A percentile compares a stretch with the other conserved stretches of the same genome.
These are phyloP conservation scores for Auanema freiburgensis DNA, from an alignment of 2,888 invertebrate genomes.

Conservation along the genomic window DNA sequence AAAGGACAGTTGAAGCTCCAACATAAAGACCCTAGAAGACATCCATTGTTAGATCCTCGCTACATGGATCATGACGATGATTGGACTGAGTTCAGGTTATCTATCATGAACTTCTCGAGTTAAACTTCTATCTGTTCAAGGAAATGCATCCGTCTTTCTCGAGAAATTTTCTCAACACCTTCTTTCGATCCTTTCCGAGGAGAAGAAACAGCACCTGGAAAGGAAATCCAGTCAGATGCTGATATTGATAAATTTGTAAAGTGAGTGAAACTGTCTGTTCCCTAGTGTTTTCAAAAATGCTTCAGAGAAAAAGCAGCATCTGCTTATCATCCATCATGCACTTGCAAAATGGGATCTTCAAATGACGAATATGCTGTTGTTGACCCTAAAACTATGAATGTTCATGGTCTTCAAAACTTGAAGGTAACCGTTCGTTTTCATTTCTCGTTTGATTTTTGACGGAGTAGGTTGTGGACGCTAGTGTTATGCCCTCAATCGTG, in stretches of 20 bases:
- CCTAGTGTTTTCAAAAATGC: constrained; percentile 60
- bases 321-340: constrained; percentile 81
- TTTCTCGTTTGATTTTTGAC: too few species aligned
- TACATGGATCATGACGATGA: constrained; percentile 73
- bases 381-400: constrained; percentile 69
- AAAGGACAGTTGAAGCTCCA: constrained; percentile 79
- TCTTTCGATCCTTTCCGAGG: constrained; percentile 63
- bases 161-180: constrained; percentile 56
- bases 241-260: constrained; percentile 61
- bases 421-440: constrained; percentile 28
- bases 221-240: constrained; percentile 59
- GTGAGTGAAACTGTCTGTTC: constrained; percentile 1
- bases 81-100: constrained; percentile 52
- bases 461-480: constrained; percentile 82
- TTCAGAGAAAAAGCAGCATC: constrained; percentile 66
- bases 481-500: constrained; percentile 78
- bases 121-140: not conserved
- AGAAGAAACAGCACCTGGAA: constrained; percentile 62
- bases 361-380: constrained; percentile 72
- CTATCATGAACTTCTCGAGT: not conserved
- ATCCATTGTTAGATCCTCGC: constrained; percentile 86
- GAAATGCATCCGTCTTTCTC: constrained; percentile 41
- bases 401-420: constrained; percentile 47
- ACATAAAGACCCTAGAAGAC: constrained; percentile 77
- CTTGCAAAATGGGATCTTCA: constrained; percentile 74